Conservation (phyloP, 92 coral and sea anemone genomes). For the Hydrozoanthus gracilis region DNA sequence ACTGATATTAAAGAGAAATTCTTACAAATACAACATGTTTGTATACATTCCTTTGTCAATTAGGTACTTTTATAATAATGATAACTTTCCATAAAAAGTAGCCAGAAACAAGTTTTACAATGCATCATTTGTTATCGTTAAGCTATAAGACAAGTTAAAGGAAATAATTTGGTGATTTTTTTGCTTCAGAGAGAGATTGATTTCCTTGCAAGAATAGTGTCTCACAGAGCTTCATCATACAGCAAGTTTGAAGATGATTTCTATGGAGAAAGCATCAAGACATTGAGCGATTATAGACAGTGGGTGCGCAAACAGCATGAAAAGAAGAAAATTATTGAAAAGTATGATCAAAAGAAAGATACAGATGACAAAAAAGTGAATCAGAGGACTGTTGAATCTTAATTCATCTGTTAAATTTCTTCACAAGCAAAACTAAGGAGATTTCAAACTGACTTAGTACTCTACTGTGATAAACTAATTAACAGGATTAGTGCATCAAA, state of each 20-base stretch:
- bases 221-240: conserved; percentile 87
- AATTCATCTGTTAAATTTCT: conserved; percentile 2
- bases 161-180: neutral
- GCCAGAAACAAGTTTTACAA: too few relatives aligned
- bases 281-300: conserved; percentile 95
- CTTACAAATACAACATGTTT: too few relatives aligned
- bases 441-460: neutral
- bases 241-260: conserved; percentile 99
- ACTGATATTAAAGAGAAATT: too few relatives aligned
- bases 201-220: conserved; percentile 83
- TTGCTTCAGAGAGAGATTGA: conserved; percentile 88
- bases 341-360: conserved; percentile 77
- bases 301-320: conserved; percentile 96
- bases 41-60: too few relatives aligned
- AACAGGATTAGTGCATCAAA: neutral
- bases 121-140: too few relatives aligned
- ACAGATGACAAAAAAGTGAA: conserved; percentile 45
- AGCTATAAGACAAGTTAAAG: neutral
- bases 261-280: conserved; percentile 98
- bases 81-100: too few relatives aligned
- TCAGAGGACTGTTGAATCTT: conserved; percentile 58
- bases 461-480: neutral
- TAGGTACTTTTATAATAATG: too few relatives aligned
- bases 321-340: conserved; percentile 83
- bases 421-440: neutral